Evolutionary conservation across 2,797 vertebrate species (phyloP).

Genomic region (Remorina albescens): DNA sequence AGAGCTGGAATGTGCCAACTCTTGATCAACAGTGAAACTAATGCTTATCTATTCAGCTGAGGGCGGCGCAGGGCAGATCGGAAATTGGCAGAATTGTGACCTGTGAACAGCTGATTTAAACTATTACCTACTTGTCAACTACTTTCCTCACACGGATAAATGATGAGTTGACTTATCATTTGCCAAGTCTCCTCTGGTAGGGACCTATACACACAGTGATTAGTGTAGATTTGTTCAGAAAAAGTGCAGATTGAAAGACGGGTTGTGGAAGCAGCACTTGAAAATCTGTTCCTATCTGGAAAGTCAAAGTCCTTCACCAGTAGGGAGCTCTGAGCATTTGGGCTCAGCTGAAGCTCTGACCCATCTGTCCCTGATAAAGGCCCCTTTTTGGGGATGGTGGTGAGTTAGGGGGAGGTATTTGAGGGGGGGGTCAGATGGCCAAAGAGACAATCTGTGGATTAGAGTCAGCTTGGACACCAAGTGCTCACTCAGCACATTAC

Average conservation of each 20-base stretch:
- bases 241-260: neutral
- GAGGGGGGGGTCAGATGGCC: slow-evolving; percentile 54
- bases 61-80: neutral
- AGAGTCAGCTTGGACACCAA: slow-evolving; percentile 74
- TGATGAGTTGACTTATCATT: neutral
- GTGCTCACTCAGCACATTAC: slow-evolving; percentile 82
- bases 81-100: neutral
- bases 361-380: slow-evolving; percentile 53
- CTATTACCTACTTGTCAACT: neutral
- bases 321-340: slow-evolving; percentile 17
- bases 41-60: neutral
- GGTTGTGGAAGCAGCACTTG: neutral
- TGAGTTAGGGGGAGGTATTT: neutral
- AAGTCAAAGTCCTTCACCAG: slow-evolving; percentile 31
- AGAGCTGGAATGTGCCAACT: neutral
- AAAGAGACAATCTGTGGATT: slow-evolving; percentile 81
- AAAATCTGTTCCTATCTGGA: neutral
- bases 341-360: slow-evolving; percentile 46
- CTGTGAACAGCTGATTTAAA: neutral
- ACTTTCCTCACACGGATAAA: neutral
- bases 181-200: neutral
- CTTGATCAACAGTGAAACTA: neutral
- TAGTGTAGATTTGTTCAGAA: neutral
- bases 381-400: slow-evolving; percentile 31
- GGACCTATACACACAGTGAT: neutral